Base-by-base conservation (phyloP, 1,140 invertebrate species). In the Brachionus sp. region DNA sequence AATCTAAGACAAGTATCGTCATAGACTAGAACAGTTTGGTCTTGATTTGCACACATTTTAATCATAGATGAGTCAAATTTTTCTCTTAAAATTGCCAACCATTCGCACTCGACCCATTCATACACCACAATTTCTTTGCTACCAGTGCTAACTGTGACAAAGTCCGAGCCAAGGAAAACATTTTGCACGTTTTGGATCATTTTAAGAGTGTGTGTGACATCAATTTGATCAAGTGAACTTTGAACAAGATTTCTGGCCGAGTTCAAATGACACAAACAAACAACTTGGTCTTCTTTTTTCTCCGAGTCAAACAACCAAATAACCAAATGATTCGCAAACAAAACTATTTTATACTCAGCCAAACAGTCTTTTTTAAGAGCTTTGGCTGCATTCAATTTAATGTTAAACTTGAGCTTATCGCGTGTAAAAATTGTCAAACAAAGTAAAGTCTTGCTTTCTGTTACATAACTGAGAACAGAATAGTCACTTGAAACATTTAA, bases 251-350 rank as follows among this genome's bases (percentile, higher is more conserved):
- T 29, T 66, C 62, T 66, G 29, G 62, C 25, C 62, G 62, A 66
- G 62, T 66, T 10, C 62, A 66, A 66, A 66, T 66, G 62, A 66
- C 62, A 66, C 62, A 66, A 66, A 66, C 62, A 66, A 66, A 66
- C 62, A 66, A 66, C 33, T 66, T 66, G 62, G 10, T 66, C 62
- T 12, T 66, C 10, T 29, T 10, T 25, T 66, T 35, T 66, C 29
- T 66, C 10, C 9, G 62, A 35, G 10, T 66, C 62, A 66, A 66
- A 66, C 62, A 66, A 66, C 62, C 62, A 66, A 66, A 66, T 13
- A 12, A 66, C 62, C 3, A 66, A 66, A 66, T 66, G 62, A 10
- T 66, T 23, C 10, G 29, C 62, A 66, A 66, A 66, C 9, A 13
- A 13, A 66, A 66, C 62, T 66, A 66, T 35, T 66, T 66, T 66